Evolutionary conservation across 1,140 invertebrate species (phyloP), one percentile per base, ranked within the genome.

Genomic region (Drosophila willistoni): DNA sequence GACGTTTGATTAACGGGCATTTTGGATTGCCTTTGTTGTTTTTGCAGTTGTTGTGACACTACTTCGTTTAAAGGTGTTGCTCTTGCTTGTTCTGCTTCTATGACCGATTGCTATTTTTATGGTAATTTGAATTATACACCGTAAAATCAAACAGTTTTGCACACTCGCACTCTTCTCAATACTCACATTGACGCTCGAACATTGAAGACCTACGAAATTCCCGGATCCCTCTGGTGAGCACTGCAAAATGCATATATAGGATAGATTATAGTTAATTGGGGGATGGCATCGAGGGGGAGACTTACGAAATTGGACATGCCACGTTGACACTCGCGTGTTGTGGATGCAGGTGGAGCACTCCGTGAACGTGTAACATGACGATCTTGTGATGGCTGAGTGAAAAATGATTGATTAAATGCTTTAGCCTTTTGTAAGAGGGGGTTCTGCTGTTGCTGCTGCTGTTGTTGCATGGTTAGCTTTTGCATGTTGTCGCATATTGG

Each of bases 271-370:
- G 12, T 3, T 33, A 14, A 3, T 33, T 33, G 14, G 14, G 22
- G 25, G 51, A 7, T 10, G 7, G 9, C 3, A 5, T 34, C 33
- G 3, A 56, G 22, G 54, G 3, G n/a, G 2, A 7, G n/a, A 17
- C 56, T 59, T 36, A 59, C 56, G 29, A 59, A 59, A 14, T 59
- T 59, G 1, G 7, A 6, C n/a, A 59, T 59, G 56, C 56, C 56
- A 36, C 33, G 56, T 59, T 59, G 56, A 59, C 56, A 59, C 10
- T 14, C 14, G 17, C 56, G 14, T 59, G 56, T 55, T 25, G 10
- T 19, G 14, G 14, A 17, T 5, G 1, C 5, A 36, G 2, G 10
- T 17, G 56, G 33, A 12, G 29, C 56, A 59, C 56, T 59, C 17
- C 36, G 56, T 19, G 56, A 59, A 36, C 56, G 56, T n/a, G 6